phyloP scores from a whole-genome alignment of 2,888 invertebrate genomes.

The Pachydiplax longipennis region DNA sequence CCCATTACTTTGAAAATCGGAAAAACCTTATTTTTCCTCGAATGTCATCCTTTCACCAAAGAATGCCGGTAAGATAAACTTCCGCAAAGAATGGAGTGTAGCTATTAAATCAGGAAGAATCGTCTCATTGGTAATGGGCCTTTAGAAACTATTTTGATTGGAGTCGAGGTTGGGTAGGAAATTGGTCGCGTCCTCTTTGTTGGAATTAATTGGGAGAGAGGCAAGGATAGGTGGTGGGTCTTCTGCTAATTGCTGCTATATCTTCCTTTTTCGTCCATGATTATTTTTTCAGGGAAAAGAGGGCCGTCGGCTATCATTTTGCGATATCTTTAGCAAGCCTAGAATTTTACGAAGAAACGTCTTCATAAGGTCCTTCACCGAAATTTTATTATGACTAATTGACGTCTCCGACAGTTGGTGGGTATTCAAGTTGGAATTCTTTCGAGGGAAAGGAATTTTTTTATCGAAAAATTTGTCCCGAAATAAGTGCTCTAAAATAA shows the following conservation, averaged over 20 bases:
- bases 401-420: no score
- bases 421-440: no score
- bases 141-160: background rate
- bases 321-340: background rate
- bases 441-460: no score
- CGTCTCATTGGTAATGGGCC: background rate
- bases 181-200: background rate
- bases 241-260: background rate
- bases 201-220: background rate
- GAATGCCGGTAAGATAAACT: background rate
- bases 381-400: no score
- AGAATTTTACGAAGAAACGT: no score
- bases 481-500: no score
- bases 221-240: background rate
- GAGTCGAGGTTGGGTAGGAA: background rate
- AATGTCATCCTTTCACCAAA: background rate
- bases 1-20: background rate
- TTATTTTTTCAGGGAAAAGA: background rate
- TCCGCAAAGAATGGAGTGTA: background rate
- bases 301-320: background rate
- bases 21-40: background rate
- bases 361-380: no score
- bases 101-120: background rate
- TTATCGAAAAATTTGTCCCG: no score
- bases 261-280: background rate